A percentile compares a stretch with the other conserved stretches of the same genome.
Evolutionary conservation across 2,113 vertebrate genomes (phyloP).

Genomic region (Phalacrocorax aristotelis): DNA sequence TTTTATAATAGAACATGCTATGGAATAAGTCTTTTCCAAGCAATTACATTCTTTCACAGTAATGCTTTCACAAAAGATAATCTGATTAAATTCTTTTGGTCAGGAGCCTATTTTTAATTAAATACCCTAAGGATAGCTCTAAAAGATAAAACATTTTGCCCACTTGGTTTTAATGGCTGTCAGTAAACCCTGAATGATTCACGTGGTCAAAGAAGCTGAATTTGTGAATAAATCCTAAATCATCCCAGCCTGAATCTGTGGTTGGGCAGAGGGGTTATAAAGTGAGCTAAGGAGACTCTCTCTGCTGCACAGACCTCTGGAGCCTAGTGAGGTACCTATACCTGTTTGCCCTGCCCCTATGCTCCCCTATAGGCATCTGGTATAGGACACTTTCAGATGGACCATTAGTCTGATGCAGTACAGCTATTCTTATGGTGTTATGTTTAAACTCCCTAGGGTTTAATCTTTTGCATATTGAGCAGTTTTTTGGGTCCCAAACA

Average conservation of each 20-base stretch:
- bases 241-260: background rate
- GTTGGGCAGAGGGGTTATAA: background rate
- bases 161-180: background rate
- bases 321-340: background rate
- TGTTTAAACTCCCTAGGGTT: background rate
- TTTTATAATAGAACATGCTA: background rate
- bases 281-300: background rate
- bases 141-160: background rate
- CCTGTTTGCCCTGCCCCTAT: background rate
- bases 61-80: slow-evolving; percentile 31
- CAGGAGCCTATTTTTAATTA: slow-evolving; percentile 31
- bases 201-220: background rate
- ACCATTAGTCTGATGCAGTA: background rate
- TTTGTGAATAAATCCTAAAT: background rate
- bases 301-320: background rate
- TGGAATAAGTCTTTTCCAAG: background rate
- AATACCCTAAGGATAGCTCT: background rate
- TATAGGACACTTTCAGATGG: background rate
- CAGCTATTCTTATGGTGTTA: background rate
- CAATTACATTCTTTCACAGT: background rate
- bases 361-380: background rate
- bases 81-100: slow-evolving; percentile 17
- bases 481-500: background rate
- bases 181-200: background rate
- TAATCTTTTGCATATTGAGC: background rate